Base-by-base conservation (phyloP, 2,113 vertebrate species). In the Cyanoliseus patagonus region DNA sequence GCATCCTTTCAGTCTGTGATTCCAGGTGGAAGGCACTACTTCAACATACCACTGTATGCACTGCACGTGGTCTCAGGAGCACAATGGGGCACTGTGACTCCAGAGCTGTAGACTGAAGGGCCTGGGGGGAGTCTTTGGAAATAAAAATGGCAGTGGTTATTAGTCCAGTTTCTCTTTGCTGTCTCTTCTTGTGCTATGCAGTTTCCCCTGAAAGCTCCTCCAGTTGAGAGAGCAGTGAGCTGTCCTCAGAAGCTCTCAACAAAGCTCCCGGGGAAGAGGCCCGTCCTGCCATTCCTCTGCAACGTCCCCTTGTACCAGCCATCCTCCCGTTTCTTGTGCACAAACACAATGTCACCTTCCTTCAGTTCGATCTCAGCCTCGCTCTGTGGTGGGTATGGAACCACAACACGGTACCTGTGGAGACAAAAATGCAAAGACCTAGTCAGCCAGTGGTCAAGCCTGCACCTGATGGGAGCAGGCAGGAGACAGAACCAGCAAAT, bases 241-340 rank as follows among this genome's bases (percentile, higher is more conserved):
- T 2, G 1, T 52, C 92, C 95, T 99, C 98, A 99, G 98, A 99
- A 99, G 96, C 98, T 99, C 97, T 99, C 99, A 3, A 99, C 99
- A 35, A 99, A 99, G 98, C 99, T 99, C 83, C 99, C 99, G 0
- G 99, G 99, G 93, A 99, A 99, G 91, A 99, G 99, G 51, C 99
- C 99, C 0, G 99, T 99, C 97, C 99, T 99, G 70, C 99, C 99
- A 0, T 99, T 99, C 87, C 99, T 98, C 98, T 99, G 99, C 95
- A 99, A 98, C 0, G 99, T 99, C 89, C 99, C 99, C 96, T 99
- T 99, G 98, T 98, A 99, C 99, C 99, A 99, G 96, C 99, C 99
- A 3, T 99, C 99, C 66, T 99, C 99, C 6, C 99, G 98, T 51
- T 99, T 99, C 98, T 99, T 99, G 97, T 99, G 99, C 93, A 99